Evolutionary conservation across 2,797 vertebrate species (phyloP).

Genomic region (Valencia hispanica): DNA sequence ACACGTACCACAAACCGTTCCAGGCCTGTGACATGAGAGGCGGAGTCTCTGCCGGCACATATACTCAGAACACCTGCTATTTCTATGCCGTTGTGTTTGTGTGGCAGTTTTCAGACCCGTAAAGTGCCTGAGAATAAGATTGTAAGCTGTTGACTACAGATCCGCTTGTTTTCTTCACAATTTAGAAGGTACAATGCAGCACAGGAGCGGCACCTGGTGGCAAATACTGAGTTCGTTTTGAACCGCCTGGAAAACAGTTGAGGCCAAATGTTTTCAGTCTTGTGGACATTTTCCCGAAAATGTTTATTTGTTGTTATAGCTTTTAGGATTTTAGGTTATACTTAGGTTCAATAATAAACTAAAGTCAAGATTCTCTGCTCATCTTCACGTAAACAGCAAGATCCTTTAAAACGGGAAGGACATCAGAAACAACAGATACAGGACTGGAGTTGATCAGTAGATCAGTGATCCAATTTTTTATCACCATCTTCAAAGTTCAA

Average conservation of each 20-base stretch:
- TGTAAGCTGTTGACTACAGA: neutral
- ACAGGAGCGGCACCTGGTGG: slow-evolving; percentile 74
- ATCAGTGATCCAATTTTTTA: neutral
- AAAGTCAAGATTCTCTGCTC: neutral
- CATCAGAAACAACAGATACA: neutral
- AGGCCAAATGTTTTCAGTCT: neutral
- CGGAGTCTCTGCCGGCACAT: neutral
- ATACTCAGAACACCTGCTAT: neutral
- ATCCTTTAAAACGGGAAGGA: neutral
- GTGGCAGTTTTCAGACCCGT: neutral
- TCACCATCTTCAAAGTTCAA: neutral
- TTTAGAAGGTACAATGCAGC: slow-evolving; percentile 16
- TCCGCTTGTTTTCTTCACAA: neutral
- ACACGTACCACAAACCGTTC: neutral
- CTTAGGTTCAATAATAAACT: neutral
- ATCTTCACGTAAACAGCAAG: neutral
- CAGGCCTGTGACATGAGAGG: neutral
- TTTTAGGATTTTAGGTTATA: neutral
- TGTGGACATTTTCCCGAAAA: neutral
- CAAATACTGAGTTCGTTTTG: neutral
- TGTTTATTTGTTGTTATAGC: neutral
- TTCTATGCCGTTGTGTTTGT: neutral
- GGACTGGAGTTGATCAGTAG: neutral
- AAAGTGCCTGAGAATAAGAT: neutral
- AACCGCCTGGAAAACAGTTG: neutral